Conservation (phyloP, 2,113 vertebrate genomes). For the Elephas maximus region DNA sequence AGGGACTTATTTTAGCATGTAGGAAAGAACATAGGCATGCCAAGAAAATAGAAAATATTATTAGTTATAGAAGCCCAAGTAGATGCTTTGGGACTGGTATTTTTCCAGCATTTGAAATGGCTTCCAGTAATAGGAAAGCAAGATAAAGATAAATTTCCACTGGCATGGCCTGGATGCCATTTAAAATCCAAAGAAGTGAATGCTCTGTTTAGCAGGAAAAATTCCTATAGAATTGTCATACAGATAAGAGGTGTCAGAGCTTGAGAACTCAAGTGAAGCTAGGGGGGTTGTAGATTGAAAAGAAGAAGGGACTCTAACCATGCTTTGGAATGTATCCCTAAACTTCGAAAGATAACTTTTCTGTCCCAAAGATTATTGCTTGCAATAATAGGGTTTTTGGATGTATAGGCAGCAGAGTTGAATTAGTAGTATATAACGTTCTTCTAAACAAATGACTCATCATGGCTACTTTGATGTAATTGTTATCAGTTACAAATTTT, state of each 20-base stretch:
- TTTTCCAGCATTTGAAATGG: constrained; percentile 65
- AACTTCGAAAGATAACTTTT: constrained; percentile 25
- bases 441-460: constrained; percentile 45
- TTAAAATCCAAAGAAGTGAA: constrained; percentile 58
- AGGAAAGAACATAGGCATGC: background rate
- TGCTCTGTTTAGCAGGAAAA: constrained; percentile 30
- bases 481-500: constrained; percentile 54
- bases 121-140: background rate
- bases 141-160: constrained; percentile 42
- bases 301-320: background rate
- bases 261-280: constrained; percentile 50
- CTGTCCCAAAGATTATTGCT: constrained; percentile 33
- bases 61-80: constrained; percentile 3
- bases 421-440: constrained; percentile 41
- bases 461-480: constrained; percentile 54
- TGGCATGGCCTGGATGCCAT: constrained; percentile 18
- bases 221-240: background rate
- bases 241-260: background rate
- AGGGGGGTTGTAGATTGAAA: background rate
- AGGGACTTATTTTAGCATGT: background rate
- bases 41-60: background rate
- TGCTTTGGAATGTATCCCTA: constrained; percentile 48
- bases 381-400: background rate
- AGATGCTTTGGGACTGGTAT: constrained; percentile 5
- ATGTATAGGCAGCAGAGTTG: background rate